Evolutionary conservation across 2,113 vertebrate genomes (phyloP).

Genomic region (Gnathonemus echidnorhynchus): DNA sequence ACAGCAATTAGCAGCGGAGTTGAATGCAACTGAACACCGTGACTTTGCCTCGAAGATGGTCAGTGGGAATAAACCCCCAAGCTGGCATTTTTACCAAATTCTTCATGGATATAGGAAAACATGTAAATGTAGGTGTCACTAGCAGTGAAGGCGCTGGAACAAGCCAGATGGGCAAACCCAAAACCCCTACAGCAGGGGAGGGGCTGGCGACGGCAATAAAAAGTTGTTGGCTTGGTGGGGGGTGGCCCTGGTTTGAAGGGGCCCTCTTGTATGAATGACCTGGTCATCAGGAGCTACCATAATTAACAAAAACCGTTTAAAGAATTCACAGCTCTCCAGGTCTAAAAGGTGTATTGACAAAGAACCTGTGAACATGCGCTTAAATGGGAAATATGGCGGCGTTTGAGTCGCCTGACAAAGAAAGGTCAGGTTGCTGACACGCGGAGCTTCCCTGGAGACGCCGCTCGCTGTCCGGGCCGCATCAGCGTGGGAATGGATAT

Average conservation of each 20-base stretch:
- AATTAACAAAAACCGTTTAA: neutral
- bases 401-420: neutral
- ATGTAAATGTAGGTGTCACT: neutral
- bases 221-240: neutral
- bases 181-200: neutral
- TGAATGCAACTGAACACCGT: neutral
- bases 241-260: neutral
- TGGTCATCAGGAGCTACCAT: neutral
- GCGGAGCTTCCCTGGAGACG: neutral
- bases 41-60: neutral
- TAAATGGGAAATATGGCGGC: neutral
- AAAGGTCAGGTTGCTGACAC: neutral
- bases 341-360: neutral
- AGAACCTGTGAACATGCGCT: neutral
- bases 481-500: slow-evolving; percentile 8
- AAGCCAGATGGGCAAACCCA: neutral
- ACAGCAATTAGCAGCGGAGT: neutral
- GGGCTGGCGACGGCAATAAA: neutral
- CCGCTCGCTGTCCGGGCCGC: neutral
- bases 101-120: neutral
- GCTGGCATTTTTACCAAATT: neutral
- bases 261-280: neutral
- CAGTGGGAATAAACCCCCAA: neutral
- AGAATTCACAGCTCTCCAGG: neutral
- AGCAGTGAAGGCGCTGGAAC: neutral